Percentiles rank a stretch among this genome's conserved stretches.
Conservation (phyloP, 2,888 invertebrate species). For the Folsomia candida region DNA sequence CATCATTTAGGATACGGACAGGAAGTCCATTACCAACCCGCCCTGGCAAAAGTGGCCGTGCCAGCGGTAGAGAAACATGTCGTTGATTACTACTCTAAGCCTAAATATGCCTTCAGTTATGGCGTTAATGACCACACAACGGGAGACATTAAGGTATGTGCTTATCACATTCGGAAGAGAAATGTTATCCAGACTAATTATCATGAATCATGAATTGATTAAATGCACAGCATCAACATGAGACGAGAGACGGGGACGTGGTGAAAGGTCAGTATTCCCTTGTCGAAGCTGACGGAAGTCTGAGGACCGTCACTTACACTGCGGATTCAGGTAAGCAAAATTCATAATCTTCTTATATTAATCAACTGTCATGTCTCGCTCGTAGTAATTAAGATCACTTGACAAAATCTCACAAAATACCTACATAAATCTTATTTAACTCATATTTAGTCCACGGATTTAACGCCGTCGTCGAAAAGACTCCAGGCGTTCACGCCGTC, state of each 20-base stretch:
- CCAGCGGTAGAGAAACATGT: constrained; percentile 21
- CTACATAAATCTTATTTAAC: too few relatives aligned
- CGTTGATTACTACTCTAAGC: constrained; percentile 34
- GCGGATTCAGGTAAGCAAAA: background rate
- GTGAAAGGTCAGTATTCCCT: constrained; percentile 26
- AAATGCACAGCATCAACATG: constrained; percentile 31
- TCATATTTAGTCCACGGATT: constrained; percentile 42
- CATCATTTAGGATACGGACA: constrained; percentile 33
- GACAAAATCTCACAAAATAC: too few relatives aligned
- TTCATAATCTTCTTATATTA: background rate
- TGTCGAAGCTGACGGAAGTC: constrained; percentile 31
- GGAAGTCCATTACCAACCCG: constrained; percentile 16
- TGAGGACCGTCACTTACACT: background rate
- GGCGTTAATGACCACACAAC: constrained; percentile 46
- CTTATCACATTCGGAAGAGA: constrained; percentile 37
- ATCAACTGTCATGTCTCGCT: too few relatives aligned
- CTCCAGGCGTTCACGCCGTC: constrained; percentile 38
- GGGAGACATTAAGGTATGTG: constrained; percentile 42
- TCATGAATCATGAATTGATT: too few relatives aligned
- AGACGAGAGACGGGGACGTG: constrained; percentile 8
- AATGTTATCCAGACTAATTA: constrained; percentile 41
- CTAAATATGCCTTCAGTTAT: constrained; percentile 27
- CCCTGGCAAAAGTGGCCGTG: constrained; percentile 23
- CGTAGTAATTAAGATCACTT: too few relatives aligned
- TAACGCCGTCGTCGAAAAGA: constrained; percentile 44